Evolutionary conservation across 2,113 vertebrate species (phyloP), one percentile per base, ranked within the genome.

Genomic region (Spheniscus mendiculus): DNA sequence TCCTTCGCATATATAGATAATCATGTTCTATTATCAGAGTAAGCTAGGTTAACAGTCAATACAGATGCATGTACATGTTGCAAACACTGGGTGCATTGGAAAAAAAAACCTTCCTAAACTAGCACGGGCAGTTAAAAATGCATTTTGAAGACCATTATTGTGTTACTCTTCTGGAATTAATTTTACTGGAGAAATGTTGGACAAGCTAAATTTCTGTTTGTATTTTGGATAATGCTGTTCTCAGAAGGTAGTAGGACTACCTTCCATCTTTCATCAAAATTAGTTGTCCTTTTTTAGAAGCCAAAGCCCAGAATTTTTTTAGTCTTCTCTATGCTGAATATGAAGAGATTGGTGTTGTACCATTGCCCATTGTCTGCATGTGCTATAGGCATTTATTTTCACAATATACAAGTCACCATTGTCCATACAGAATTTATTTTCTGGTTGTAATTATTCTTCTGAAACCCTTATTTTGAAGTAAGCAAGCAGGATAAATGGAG

Each of bases 21-120:
- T 56, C 0, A 0, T 3, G 15, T 25, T 63, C 6, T 34, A 0
- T 52, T 58, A 15, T 8, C 30, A 44, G 40, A 59, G 6, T n/a
- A 77, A 80, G 7, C 27, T 19, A 61, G 53, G 26, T 55, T 66
- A 36, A 3, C n/a, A 69, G 38, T 78, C 40, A 70, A 7, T 56
- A 14, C 14, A 74, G 87, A 34, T 38, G 15, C 6, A 5, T 15
- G 7, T 45, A 5, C 1, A 0, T 59, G 10, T 38, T 73, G 81
- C 42, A 61, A 76, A 12, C 4, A 10, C 29, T 36, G 26, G 4
- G 2, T 56, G 16, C 5, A 0, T 20, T 87, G 53, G 53, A 12
- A 50, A 61, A 50, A 61, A 61, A 59, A 56, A 4, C 42, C 70
- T 62, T 62, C 29, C n/a, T 65, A 16, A 34, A 30, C 45, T 70